phyloP scores from a whole-genome alignment of 1,140 invertebrate genomes.

The Drosophila eugracilis region DNA sequence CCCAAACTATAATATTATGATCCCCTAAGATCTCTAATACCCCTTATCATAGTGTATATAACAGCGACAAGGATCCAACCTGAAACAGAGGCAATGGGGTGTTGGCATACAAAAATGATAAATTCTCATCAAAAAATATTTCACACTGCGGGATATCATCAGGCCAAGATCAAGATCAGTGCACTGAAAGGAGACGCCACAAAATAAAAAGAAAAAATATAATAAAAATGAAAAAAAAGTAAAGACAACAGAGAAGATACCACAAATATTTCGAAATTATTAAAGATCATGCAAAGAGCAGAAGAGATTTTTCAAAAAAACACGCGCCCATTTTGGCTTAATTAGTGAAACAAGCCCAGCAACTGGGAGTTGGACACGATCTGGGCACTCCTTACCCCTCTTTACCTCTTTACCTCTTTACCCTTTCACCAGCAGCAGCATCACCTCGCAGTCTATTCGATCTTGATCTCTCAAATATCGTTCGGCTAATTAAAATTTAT shows the following conservation, averaged over 20 bases:
- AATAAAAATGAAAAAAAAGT: not conserved
- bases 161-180: constrained; percentile 59
- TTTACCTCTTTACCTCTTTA: not conserved
- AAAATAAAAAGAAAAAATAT: not conserved
- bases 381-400: constrained; percentile 13
- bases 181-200: constrained; percentile 45
- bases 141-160: constrained; percentile 81
- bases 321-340: constrained; percentile 80
- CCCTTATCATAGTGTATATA: not conserved
- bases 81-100: constrained; percentile 46
- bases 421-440: not conserved
- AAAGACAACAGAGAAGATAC: constrained; percentile 14
- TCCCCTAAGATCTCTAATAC: not conserved
- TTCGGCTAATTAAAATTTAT: constrained; percentile 81
- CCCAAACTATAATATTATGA: not conserved
- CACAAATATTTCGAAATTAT: constrained; percentile 80
- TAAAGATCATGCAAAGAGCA: constrained; percentile 78
- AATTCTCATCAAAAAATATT: constrained; percentile 83
- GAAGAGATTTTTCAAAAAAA: constrained; percentile 52
- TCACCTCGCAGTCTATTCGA: constrained; percentile 50
- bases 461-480: constrained; percentile 75
- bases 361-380: constrained; percentile 55
- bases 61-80: constrained; percentile 1
- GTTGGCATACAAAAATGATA: constrained; percentile 75
- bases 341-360: constrained; percentile 79